phyloP scores from a whole-genome alignment of 2,797 vertebrate genomes.

The Distichodus sexfasciatus region DNA sequence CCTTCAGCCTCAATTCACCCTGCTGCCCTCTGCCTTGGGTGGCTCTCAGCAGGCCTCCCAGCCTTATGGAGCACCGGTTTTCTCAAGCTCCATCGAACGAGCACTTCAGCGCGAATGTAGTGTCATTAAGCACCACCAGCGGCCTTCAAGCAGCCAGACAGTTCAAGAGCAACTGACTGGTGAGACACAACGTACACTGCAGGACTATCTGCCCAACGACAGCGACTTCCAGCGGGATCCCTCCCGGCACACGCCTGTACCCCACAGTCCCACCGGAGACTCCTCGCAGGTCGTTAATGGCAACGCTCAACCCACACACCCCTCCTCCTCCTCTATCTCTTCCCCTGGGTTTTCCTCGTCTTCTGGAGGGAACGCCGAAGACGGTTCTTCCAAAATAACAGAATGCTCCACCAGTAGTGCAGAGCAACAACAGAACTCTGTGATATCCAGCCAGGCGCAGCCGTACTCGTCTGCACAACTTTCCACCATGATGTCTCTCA shows the following conservation, averaged over 20 bases:
- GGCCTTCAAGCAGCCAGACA: constrained; percentile 94
- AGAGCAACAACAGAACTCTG: constrained; percentile 83
- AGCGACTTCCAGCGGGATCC: constrained; percentile 88
- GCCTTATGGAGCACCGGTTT: constrained; percentile 85
- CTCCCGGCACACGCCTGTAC: constrained; percentile 80
- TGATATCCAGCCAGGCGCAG: constrained; percentile 89
- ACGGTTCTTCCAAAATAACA: constrained; percentile 81
- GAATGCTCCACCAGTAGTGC: constrained; percentile 74
- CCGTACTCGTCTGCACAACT: constrained; percentile 86
- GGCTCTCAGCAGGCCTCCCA: constrained; percentile 83
- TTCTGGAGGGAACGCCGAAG: constrained; percentile 80
- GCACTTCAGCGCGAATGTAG: constrained; percentile 99
- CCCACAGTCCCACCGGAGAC: constrained; percentile 84
- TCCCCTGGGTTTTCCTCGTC: constrained; percentile 81
- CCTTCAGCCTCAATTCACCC: constrained; percentile 93
- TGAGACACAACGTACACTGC: constrained; percentile 90
- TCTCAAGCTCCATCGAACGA: constrained; percentile 94
- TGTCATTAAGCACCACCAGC: constrained; percentile 99
- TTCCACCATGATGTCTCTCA: constrained; percentile 85
- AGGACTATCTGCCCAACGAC: constrained; percentile 83
- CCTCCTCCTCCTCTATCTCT: constrained; percentile 73
- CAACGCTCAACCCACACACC: constrained; percentile 84
- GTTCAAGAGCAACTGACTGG: constrained; percentile 85
- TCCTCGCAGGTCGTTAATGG: constrained; percentile 84
- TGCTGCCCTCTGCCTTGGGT: constrained; percentile 84